These are phyloP conservation scores for Lypha dubia DNA, from an alignment of 2,888 invertebrate species.

Conservation along the genomic window DNA sequence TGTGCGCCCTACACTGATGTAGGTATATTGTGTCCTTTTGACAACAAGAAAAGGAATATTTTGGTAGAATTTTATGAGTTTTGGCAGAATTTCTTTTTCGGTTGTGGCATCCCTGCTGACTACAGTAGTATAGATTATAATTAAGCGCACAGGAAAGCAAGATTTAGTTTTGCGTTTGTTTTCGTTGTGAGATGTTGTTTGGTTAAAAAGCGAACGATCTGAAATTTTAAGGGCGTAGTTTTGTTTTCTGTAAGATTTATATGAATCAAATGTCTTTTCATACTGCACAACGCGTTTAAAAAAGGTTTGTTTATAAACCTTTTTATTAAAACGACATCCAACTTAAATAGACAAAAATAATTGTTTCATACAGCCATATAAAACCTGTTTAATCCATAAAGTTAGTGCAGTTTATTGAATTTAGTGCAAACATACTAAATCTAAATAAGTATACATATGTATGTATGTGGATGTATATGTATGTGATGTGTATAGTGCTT, in stretches of 20 bases:
- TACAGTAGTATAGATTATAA: no score
- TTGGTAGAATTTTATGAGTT: no score
- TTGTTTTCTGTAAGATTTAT: background rate
- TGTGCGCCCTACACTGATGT: no score
- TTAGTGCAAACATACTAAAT: background rate
- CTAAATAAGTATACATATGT: background rate
- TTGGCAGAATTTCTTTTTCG: no score
- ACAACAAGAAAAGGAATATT: no score
- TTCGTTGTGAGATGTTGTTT: constrained; percentile 8
- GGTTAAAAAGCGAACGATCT: background rate
- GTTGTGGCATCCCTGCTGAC: no score
- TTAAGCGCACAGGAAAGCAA: background rate
- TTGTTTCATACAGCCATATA: constrained; percentile 1
- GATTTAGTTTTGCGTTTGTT: constrained; percentile 12
- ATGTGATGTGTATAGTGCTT: background rate
- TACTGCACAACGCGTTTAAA: constrained; percentile 10
- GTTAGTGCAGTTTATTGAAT: background rate
- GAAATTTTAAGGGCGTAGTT: background rate
- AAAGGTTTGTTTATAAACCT: background rate
- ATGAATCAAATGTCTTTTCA: background rate
- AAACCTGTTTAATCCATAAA: background rate
- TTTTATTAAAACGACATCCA: background rate
- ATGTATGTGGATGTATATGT: background rate
- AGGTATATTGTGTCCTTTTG: no score
- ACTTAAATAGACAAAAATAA: background rate